These are phyloP conservation scores for Synergus japonicus DNA, from an alignment of 2,888 invertebrate species.

Conservation along the genomic window DNA sequence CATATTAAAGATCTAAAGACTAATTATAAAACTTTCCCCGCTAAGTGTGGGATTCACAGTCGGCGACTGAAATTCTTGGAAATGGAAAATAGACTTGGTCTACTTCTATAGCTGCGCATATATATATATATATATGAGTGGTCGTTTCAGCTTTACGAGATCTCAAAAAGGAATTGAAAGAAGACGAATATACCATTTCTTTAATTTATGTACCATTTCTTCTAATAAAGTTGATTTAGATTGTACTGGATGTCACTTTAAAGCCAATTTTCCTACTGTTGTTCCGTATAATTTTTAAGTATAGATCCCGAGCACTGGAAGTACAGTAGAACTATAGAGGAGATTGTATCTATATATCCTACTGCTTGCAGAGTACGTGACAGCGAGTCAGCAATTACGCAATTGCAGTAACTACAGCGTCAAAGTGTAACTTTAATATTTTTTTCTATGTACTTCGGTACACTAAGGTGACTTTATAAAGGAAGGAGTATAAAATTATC, in stretches of 20 bases:
- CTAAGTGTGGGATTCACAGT: not conserved
- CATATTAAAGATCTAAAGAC: slow-evolving; percentile 9
- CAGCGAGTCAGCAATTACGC: slow-evolving; percentile 34
- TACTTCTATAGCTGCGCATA: not conserved
- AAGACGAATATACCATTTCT: not conserved
- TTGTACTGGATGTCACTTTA: not conserved
- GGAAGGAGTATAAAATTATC: slow-evolving; percentile 17
- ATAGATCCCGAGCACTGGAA: slow-evolving; percentile 9
- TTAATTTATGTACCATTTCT: not conserved
- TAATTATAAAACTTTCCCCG: slow-evolving; percentile 15
- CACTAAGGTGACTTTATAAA: not conserved
- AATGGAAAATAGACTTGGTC: slow-evolving; percentile 14
- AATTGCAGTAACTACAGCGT: slow-evolving; percentile 39
- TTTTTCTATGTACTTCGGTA: not conserved
- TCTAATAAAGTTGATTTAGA: not conserved
- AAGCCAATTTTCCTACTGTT: not conserved
- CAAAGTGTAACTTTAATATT: slow-evolving; percentile 40
- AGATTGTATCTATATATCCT: slow-evolving; percentile 32
- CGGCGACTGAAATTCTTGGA: slow-evolving; percentile 13
- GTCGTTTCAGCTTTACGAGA: not conserved
- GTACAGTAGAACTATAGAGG: not conserved
- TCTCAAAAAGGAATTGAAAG: not conserved
- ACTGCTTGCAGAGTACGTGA: slow-evolving; percentile 30
- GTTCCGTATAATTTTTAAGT: slow-evolving; percentile 31
- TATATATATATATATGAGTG: not conserved